Base-by-base conservation (phyloP, 2,797 vertebrate species). In the Uromys caudimaculatus region DNA sequence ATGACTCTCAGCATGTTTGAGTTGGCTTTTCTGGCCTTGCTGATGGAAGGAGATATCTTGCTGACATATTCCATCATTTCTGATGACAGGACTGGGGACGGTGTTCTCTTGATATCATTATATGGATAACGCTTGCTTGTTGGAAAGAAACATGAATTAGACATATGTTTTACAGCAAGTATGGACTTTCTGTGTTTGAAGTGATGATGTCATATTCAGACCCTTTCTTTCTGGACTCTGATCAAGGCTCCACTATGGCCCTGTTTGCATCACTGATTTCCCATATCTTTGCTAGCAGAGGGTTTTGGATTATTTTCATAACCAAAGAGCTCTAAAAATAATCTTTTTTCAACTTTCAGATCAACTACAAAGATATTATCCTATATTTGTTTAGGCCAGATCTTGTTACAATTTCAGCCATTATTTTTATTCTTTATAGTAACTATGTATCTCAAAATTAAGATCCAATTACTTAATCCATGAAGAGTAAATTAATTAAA, bases 41-140 rank as follows among this genome's bases (percentile, higher is more conserved):
- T 94, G 89, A 84, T 50, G 35, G 78, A 92, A 19, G 69, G 82
- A 38, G 44, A 47, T 56, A 29, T 52, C 90, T 77, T 93, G 75
- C 93, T 97, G 69, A 92, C 82, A 89, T 83, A 71, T 92, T 92
- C 64, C 81, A 60, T 96, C 88, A 92, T 92, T 97, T 92, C 38
- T 82, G 73, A 86, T 91, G 95, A 95, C 90, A 97, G 56, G 64
- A 47, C 44, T 60, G 71, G 75, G 38, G 78, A 58, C 21, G 62
- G 54, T 32, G 9, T 6, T 82, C 91, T 87, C 44, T 67, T 96
- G 88, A 71, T 41, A 19, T 85, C 83, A 85, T n/a, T 83, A 11
- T 64, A 79, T 41, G 32, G 35, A 23, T 19, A 93, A 58, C 38
- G n/a, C 77, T 52, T 56, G 44, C 0, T 84, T 90, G 12, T 81